Evolutionary conservation across 2,113 vertebrate genomes (phyloP).

Genomic region (Scartelaos histophorus): DNA sequence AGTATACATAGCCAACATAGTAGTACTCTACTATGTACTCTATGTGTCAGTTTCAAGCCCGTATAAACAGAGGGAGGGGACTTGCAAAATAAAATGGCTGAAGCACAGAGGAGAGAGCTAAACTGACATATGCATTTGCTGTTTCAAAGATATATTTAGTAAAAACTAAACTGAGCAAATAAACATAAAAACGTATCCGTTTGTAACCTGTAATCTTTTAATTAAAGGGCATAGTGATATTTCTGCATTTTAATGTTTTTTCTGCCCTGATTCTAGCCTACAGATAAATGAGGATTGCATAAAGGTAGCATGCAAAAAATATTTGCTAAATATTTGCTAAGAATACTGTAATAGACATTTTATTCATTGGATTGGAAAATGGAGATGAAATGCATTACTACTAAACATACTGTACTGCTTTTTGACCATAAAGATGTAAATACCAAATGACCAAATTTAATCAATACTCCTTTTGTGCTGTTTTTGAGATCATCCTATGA

Average conservation of each 20-base stretch:
- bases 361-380: background rate
- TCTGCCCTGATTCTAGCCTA: too few species aligned
- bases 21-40: too few species aligned
- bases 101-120: too few species aligned
- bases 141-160: too few species aligned
- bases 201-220: too few species aligned
- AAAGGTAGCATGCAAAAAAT: background rate
- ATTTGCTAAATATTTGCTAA: background rate
- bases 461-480: constrained; percentile 16
- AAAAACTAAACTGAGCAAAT: too few species aligned
- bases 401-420: background rate
- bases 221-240: too few species aligned
- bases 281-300: too few species aligned
- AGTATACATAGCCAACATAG: background rate
- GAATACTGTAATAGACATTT: background rate
- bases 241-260: too few species aligned
- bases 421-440: background rate
- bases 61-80: background rate
- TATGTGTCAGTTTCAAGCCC: background rate
- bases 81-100: too few species aligned
- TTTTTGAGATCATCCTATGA: constrained; percentile 41
- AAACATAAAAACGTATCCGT: too few species aligned
- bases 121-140: too few species aligned
- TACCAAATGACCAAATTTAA: background rate
- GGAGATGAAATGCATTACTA: background rate